These are phyloP conservation scores for Crocuta crocuta DNA, from an alignment of 2,113 vertebrate genomes.

Conservation along the genomic window DNA sequence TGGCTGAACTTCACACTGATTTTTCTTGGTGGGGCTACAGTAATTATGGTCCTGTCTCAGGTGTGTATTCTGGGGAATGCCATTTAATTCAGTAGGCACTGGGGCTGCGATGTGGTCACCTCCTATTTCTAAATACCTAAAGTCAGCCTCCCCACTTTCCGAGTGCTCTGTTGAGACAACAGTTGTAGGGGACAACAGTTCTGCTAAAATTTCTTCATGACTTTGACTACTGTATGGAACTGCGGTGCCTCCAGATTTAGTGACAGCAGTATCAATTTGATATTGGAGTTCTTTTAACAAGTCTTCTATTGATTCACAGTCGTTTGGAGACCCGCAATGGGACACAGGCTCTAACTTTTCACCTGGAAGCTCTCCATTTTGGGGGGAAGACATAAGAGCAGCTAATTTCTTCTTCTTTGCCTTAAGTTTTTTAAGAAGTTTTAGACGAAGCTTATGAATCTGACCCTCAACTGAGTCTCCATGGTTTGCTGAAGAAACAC, in stretches of 20 bases:
- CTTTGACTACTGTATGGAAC: constrained; percentile 82
- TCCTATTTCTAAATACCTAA: constrained; percentile 89
- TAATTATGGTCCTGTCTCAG: constrained; percentile 76
- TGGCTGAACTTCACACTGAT: constrained; percentile 29
- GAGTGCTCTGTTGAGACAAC: constrained; percentile 88
- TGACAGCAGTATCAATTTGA: constrained; percentile 86
- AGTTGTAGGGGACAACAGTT: constrained; percentile 91
- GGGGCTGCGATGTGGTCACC: neutral
- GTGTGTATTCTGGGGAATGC: neutral
- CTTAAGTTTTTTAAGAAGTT: constrained; percentile 94
- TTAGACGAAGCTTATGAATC: constrained; percentile 91
- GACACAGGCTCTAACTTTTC: constrained; percentile 27
- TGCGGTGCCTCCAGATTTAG: constrained; percentile 78
- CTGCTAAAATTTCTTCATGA: constrained; percentile 90
- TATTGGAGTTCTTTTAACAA: constrained; percentile 84
- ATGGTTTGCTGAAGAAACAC: constrained; percentile 20
- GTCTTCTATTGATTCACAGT: constrained; percentile 83
- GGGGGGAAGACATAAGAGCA: constrained; percentile 82
- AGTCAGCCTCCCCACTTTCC: constrained; percentile 79
- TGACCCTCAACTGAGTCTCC: constrained; percentile 74
- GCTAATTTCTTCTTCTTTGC: constrained; percentile 95
- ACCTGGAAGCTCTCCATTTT: constrained; percentile 14
- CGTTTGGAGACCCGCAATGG: constrained; percentile 67
- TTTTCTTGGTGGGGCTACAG: constrained; percentile 74
- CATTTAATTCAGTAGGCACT: neutral